Percentiles rank a stretch among this genome's conserved stretches.
These are phyloP conservation scores for Apantesis nais DNA, from an alignment of 2,888 invertebrate species.

Conservation along the genomic window DNA sequence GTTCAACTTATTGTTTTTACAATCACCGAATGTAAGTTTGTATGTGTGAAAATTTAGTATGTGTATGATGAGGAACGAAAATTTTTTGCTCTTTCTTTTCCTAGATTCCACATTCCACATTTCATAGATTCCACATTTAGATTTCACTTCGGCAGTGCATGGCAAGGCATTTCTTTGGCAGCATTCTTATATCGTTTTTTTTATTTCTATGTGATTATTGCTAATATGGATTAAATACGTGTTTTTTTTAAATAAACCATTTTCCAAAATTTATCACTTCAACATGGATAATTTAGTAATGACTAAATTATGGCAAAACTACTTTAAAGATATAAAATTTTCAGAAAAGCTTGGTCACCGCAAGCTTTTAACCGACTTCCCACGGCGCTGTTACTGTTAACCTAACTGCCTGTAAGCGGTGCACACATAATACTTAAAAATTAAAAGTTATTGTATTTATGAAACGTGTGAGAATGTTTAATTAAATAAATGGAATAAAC, in stretches of 20 bases:
- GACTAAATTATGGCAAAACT: neutral
- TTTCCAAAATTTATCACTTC: neutral
- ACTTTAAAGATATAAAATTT: neutral
- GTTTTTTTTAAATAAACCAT: no score
- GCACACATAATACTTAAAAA: slow-evolving; percentile 81
- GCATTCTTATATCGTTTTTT: no score
- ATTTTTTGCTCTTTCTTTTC: no score
- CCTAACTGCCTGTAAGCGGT: slow-evolving; percentile 80
- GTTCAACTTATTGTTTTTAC: no score
- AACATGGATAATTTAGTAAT: neutral
- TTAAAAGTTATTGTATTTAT: slow-evolving; percentile 82
- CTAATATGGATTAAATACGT: no score
- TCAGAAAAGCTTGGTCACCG: slow-evolving; percentile 48
- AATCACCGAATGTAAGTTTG: no score
- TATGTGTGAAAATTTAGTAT: no score
- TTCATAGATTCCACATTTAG: no score
- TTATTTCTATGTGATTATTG: no score
- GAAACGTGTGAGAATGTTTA: slow-evolving; percentile 84
- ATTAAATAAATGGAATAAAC: slow-evolving; percentile 81
- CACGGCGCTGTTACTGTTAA: slow-evolving; percentile 81
- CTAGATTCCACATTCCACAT: no score
- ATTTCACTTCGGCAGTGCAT: neutral
- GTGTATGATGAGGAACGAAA: no score
- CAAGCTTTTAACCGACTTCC: slow-evolving; percentile 77
- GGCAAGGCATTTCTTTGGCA: no score